phyloP scores from a whole-genome alignment of 1,140 invertebrate species.

The Palaemon carinicauda region DNA sequence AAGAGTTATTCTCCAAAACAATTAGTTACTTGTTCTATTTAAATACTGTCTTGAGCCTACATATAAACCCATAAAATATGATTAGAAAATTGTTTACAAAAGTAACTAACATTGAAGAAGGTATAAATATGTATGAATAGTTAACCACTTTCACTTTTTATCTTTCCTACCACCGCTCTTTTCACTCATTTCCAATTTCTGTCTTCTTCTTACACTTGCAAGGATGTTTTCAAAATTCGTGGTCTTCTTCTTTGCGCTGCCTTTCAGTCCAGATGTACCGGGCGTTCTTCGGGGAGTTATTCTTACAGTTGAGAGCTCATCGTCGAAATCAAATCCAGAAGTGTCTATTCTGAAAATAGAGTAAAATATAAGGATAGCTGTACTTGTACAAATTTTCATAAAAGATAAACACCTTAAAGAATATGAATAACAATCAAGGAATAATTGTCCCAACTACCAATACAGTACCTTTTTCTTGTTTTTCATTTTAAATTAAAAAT shows the following conservation, averaged over 20 bases:
- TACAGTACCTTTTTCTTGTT: too few species aligned
- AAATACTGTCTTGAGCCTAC: too few species aligned
- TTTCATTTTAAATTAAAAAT: too few species aligned
- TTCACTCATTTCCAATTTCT: conserved; percentile 55
- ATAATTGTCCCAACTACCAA: too few species aligned
- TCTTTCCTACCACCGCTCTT: conserved; percentile 42
- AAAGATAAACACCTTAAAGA: too few species aligned
- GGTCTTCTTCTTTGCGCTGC: conserved; percentile 59
- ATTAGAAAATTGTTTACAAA: not conserved
- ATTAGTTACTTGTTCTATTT: too few species aligned
- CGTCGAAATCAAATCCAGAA: conserved; percentile 58
- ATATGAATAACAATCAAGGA: too few species aligned
- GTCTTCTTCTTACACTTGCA: conserved; percentile 55
- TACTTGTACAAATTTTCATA: too few species aligned
- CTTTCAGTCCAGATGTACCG: conserved; percentile 45
- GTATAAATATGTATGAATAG: too few species aligned
- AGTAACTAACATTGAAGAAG: not conserved
- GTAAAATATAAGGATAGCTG: not conserved
- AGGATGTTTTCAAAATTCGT: conserved; percentile 58
- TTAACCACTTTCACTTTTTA: not conserved
- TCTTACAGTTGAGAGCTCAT: conserved; percentile 45
- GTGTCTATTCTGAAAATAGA: conserved; percentile 42
- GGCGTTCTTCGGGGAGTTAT: conserved; percentile 49
- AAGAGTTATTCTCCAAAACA: too few species aligned
- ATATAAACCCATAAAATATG: not conserved